Conservation (phyloP, 2,797 vertebrate species). For the Silurus lanzhouensis region DNA sequence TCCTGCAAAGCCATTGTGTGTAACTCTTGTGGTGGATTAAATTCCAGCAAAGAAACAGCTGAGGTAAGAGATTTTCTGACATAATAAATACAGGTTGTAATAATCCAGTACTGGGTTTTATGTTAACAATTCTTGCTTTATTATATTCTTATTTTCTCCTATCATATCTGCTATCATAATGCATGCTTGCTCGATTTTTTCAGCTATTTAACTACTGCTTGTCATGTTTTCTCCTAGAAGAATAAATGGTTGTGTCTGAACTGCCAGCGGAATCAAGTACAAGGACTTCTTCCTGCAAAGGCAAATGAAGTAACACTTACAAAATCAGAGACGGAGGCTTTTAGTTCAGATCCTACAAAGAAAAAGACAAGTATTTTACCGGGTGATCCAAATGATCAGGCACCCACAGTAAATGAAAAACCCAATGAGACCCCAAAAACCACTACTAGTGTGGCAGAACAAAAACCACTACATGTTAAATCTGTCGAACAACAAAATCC, state of each 20-base stretch:
- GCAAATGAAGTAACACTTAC: slow-evolving; percentile 57
- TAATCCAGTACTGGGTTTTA: neutral
- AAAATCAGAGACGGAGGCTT: neutral
- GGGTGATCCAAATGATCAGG: slow-evolving; percentile 48
- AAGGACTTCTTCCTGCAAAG: slow-evolving; percentile 62
- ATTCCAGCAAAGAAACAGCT: slow-evolving; percentile 76
- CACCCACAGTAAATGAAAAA: slow-evolving; percentile 4
- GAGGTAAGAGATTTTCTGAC: slow-evolving; percentile 57
- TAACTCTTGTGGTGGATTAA: slow-evolving; percentile 87
- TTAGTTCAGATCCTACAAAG: neutral
- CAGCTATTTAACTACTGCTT: neutral
- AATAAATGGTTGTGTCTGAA: slow-evolving; percentile 88
- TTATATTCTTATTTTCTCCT: neutral
- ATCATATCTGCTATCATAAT: neutral
- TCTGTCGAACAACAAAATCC: slow-evolving; percentile 63
- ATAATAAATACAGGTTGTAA: neutral
- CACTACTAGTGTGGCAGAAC: slow-evolving; percentile 5
- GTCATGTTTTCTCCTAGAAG: slow-evolving; percentile 65
- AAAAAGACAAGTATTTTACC: slow-evolving; percentile 51
- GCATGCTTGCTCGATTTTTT: neutral
- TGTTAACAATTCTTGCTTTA: neutral
- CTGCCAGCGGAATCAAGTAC: slow-evolving; percentile 82
- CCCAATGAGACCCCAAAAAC: slow-evolving; percentile 21
- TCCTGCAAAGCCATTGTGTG: slow-evolving; percentile 82
- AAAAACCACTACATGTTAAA: slow-evolving; percentile 62